These are phyloP conservation scores for Capromys pilorides DNA, from an alignment of 2,797 vertebrate species.

Conservation along the genomic window DNA sequence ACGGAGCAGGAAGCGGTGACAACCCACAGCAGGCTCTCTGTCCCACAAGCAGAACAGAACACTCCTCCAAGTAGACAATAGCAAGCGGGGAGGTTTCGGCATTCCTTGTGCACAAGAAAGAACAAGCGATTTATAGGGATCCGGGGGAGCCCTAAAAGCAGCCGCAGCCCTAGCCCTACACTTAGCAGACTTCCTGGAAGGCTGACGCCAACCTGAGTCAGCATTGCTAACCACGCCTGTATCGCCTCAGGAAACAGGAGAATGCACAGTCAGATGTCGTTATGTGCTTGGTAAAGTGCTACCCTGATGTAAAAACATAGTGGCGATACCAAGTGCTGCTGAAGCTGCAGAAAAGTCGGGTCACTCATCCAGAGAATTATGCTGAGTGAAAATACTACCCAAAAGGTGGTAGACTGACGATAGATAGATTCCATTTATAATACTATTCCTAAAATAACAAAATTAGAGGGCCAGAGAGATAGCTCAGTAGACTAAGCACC, in stretches of 20 bases:
- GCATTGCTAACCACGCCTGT: neutral
- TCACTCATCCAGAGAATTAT: neutral
- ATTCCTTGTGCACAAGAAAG: neutral
- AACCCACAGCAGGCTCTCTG: too few relatives aligned
- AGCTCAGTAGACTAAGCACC: too few relatives aligned
- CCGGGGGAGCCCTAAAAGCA: neutral
- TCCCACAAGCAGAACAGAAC: neutral
- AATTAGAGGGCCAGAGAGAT: neutral
- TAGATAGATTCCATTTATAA: neutral
- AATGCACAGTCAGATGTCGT: neutral
- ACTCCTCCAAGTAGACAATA: too few relatives aligned
- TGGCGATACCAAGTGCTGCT: neutral
- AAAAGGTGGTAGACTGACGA: neutral
- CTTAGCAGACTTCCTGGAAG: neutral
- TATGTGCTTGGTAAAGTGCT: neutral
- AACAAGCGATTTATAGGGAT: neutral
- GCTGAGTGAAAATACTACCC: neutral
- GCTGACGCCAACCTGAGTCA: too few relatives aligned
- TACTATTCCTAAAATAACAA: neutral
- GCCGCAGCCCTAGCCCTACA: neutral
- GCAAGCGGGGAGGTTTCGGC: neutral
- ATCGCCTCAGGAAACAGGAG: neutral
- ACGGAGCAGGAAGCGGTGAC: neutral
- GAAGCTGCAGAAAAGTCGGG: neutral
- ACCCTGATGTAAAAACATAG: neutral